These are phyloP conservation scores for Phalacrocorax aristotelis DNA, from an alignment of 2,113 vertebrate species.

Conservation along the genomic window DNA sequence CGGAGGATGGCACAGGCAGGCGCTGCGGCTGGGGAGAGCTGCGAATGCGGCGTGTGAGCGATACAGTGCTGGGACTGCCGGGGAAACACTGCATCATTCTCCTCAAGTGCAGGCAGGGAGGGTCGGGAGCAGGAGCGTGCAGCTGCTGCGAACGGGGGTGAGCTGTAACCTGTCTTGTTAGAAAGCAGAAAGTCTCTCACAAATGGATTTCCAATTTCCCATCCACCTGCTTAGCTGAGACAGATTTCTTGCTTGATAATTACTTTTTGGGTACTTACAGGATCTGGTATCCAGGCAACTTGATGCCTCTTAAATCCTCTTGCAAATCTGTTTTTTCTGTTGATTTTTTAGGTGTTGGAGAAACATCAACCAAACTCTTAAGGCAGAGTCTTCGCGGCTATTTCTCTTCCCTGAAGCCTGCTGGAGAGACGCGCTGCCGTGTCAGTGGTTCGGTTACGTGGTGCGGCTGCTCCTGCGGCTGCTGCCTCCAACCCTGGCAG, in stretches of 20 bases:
- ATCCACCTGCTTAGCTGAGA: slow-evolving; percentile 66
- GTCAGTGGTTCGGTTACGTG: rapidly evolving
- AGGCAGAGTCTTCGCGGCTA: background rate
- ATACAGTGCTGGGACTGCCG: rapidly evolving
- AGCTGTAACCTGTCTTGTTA: slow-evolving; percentile 46
- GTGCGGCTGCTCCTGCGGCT: background rate
- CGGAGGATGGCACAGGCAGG: background rate
- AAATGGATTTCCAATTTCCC: slow-evolving; percentile 78
- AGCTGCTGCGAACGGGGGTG: background rate
- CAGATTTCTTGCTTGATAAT: slow-evolving; percentile 74
- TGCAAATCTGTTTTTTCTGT: slow-evolving; percentile 28
- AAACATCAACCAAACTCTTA: background rate
- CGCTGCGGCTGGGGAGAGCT: background rate
- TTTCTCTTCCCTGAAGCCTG: background rate
- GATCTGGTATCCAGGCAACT: slow-evolving; percentile 76
- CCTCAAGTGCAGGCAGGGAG: background rate
- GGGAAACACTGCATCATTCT: rapidly evolving
- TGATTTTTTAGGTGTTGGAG: background rate
- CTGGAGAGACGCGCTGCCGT: rapidly evolving
- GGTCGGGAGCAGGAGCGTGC: background rate
- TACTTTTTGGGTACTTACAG: slow-evolving; percentile 70
- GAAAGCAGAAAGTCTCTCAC: slow-evolving; percentile 67
- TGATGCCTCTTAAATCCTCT: slow-evolving; percentile 60
- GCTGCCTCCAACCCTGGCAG: background rate
- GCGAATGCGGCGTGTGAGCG: background rate